A percentile compares a stretch with the other conserved stretches of the same genome.
Evolutionary conservation across 2,113 vertebrate species (phyloP).

Genomic region (Epinephelus fuscoguttatus): DNA sequence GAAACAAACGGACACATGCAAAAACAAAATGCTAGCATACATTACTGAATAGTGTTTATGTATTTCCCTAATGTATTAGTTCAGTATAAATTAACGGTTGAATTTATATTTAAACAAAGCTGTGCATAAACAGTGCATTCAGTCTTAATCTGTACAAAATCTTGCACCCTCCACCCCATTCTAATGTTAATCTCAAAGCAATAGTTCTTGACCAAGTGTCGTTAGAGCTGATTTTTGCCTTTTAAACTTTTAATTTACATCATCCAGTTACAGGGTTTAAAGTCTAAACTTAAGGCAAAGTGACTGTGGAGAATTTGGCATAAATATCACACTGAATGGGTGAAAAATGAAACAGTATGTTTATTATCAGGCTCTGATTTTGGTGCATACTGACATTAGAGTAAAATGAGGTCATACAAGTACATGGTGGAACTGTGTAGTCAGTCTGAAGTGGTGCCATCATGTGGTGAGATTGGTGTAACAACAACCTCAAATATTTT

Average conservation of each 20-base stretch:
- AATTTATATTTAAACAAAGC: neutral
- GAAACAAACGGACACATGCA: neutral
- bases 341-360: neutral
- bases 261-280: neutral
- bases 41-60: neutral
- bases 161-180: neutral
- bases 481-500: neutral
- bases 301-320: neutral
- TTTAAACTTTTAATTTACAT: neutral
- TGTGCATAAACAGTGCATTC: neutral
- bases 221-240: neutral
- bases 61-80: neutral
- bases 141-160: neutral
- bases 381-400: neutral
- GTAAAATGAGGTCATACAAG: neutral
- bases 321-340: neutral
- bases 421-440: neutral
- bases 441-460: slow-evolving; percentile 22
- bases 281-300: too few species aligned
- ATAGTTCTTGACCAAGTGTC: neutral
- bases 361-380: neutral
- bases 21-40: neutral
- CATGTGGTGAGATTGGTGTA: slow-evolving; percentile 25
- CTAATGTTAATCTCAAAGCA: neutral
- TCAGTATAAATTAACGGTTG: neutral